Percentiles rank a stretch among this genome's conserved stretches.
Evolutionary conservation across 2,797 vertebrate species (phyloP).

Genomic region (Nyctalus aviator): DNA sequence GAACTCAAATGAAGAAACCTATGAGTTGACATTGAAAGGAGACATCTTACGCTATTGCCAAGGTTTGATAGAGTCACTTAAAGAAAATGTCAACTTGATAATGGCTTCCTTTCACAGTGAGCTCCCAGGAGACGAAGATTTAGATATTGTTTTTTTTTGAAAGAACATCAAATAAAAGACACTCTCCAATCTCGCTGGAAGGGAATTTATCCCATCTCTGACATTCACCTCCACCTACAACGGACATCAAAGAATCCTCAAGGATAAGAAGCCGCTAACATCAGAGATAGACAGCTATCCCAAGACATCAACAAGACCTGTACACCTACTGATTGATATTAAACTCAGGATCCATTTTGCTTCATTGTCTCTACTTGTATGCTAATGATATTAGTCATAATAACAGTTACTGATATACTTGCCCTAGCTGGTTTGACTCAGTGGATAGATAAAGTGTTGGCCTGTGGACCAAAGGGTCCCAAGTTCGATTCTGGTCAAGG

Average conservation of each 20-base stretch:
- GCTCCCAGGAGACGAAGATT: not conserved
- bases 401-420: no score
- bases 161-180: not conserved
- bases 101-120: not conserved
- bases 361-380: not conserved
- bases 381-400: not conserved
- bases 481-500: no score
- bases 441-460: no score
- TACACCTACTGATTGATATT: not conserved
- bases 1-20: not conserved
- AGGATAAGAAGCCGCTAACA: not conserved
- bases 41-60: not conserved
- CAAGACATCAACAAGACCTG: not conserved
- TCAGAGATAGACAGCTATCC: not conserved
- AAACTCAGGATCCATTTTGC: not conserved
- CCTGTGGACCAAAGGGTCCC: no score
- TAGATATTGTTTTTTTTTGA: not conserved
- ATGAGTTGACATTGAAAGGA: not conserved
- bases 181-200: not conserved
- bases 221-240: not conserved
- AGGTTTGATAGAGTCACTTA: not conserved
- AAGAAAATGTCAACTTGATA: not conserved
- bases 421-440: no score
- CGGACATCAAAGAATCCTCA: not conserved
- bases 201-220: not conserved